Evolutionary conservation across 2,888 invertebrate genomes (phyloP), one percentile per base, ranked within the genome.

Genomic region (Phengaris alcon): DNA sequence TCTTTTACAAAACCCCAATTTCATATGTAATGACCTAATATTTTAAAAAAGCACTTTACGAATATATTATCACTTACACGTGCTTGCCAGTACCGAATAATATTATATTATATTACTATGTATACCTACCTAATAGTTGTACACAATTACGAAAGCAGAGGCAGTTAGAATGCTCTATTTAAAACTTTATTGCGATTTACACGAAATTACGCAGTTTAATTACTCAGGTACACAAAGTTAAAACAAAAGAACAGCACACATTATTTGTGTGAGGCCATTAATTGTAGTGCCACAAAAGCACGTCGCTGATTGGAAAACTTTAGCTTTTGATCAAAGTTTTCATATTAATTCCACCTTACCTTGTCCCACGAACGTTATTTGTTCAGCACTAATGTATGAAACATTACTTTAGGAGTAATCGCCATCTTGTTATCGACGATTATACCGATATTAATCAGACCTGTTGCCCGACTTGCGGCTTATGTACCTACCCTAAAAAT

Each of bases 281-380:
- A 84, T 86, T 84, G 82, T 77, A 75, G 78, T 76, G 77, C 77
- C 77, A 81, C 83, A 87, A 88, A 83, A 83, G 84, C 82, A 79
- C 80, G 80, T 79, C 82, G 80, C 80, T 86, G 87, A 87, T 88
- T 87, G 88, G 87, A 83, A 86, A 88, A 88, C 82, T 88, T 87
- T 77, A 79, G 77, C 84, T 83, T 84, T 84, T 84, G 83, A 83
- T 84, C 82, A 83, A 88, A 88, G 81, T 88, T 88, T 84, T 85
- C 86, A 85, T 87, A 88, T 88, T 87, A 88, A 88, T 88, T 83
- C 79, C 80, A 75, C 76, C 75, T 57, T 75, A 75, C 70, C 70
- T 75, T 75, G 75, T 70, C 75, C 69, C 69, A 55, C 70, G 69
- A 35, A 13, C 59, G 57, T 75, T 75, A 75, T 75, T 75, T 75